These are phyloP conservation scores for Champsocephalus esox DNA, from an alignment of 2,797 vertebrate genomes.

Conservation along the genomic window DNA sequence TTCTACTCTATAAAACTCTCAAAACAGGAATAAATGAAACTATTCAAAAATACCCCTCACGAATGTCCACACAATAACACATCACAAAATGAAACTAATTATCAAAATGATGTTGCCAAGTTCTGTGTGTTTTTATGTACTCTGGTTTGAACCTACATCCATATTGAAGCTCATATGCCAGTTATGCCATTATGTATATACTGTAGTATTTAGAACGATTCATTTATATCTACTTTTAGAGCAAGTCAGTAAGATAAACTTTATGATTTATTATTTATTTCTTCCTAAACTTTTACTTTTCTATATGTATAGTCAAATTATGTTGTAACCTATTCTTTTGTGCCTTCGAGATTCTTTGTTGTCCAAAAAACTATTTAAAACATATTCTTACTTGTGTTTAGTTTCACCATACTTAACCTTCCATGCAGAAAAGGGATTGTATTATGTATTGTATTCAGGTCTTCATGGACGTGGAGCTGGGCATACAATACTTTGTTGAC, in stretches of 20 bases:
- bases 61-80: background rate
- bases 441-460: background rate
- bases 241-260: background rate
- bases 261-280: background rate
- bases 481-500: too few species aligned
- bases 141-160: background rate
- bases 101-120: background rate
- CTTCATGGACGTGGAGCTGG: background rate
- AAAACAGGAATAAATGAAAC: background rate
- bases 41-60: background rate
- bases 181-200: background rate
- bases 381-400: background rate
- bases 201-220: background rate
- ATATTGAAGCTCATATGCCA: background rate
- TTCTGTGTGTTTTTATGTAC: background rate
- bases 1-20: background rate
- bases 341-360: background rate
- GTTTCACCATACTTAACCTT: background rate
- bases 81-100: background rate
- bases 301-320: background rate
- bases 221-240: background rate
- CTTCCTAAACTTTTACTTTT: background rate
- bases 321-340: background rate
- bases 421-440: too few species aligned
- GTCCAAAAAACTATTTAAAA: background rate